Percentiles rank a stretch among this genome's conserved stretches.
These are phyloP conservation scores for Philereme transversata DNA, from an alignment of 2,888 invertebrate species.

Conservation along the genomic window DNA sequence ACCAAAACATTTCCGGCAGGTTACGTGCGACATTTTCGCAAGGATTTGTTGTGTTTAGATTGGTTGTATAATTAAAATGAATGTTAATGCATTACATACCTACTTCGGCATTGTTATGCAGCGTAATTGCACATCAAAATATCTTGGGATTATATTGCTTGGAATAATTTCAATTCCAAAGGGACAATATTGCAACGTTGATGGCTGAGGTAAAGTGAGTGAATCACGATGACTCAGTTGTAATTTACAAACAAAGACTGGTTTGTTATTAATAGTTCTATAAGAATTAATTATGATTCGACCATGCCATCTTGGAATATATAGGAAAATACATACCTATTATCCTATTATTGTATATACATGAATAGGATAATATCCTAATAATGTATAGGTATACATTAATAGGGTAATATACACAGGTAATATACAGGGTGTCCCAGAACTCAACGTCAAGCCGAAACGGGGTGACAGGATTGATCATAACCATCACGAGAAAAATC, in stretches of 20 bases:
- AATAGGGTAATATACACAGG: too few species aligned
- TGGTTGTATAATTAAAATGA: background rate
- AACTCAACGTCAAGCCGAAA: too few species aligned
- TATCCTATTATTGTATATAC: too few species aligned
- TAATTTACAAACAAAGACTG: conserved; percentile 12
- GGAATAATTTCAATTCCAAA: conserved; percentile 1
- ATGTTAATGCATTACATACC: background rate
- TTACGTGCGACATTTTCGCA: background rate
- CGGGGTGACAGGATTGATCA: too few species aligned
- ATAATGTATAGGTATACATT: too few species aligned
- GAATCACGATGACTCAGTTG: conserved; percentile 9
- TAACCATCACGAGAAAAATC: too few species aligned
- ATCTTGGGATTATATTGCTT: conserved; percentile 1
- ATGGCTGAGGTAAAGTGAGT: conserved; percentile 9
- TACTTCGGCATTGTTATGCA: too few species aligned
- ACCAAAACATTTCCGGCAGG: background rate
- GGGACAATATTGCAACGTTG: conserved; percentile 3
- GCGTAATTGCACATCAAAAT: background rate
- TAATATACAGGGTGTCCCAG: too few species aligned
- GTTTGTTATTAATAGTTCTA: background rate
- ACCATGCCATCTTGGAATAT: background rate
- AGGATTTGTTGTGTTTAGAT: background rate
- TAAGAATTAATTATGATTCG: background rate
- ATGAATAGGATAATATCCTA: too few species aligned
- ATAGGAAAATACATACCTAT: too few species aligned